Evolutionary conservation across 1,140 invertebrate species (phyloP).

Genomic region (Kradibia gibbosae): DNA sequence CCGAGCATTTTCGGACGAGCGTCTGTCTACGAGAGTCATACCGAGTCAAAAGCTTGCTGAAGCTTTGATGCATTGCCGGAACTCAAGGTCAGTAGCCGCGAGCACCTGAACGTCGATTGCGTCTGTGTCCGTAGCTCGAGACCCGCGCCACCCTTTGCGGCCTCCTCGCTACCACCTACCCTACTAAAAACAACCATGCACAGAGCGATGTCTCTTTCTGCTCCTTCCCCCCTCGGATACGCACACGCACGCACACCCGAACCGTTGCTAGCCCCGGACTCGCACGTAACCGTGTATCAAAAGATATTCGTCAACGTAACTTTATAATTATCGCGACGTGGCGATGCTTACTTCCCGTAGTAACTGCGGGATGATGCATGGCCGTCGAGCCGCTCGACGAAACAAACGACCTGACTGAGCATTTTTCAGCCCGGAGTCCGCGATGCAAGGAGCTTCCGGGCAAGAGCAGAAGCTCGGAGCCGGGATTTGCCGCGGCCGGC

Average conservation of each 20-base stretch:
- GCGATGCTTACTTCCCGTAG: neutral
- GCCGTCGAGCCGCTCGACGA: neutral
- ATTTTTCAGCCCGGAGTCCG: neutral
- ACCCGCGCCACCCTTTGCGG: too few species aligned
- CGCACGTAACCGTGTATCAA: too few species aligned
- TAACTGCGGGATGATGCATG: neutral
- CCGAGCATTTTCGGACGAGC: neutral
- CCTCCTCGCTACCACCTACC: too few species aligned
- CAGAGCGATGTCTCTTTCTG: too few species aligned
- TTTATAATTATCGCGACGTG: constrained; percentile 2
- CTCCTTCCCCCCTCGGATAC: too few species aligned
- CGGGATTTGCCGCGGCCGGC: too few species aligned
- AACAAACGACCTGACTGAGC: neutral
- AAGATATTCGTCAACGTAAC: constrained; percentile 4
- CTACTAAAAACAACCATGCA: too few species aligned
- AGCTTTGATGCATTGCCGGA: neutral
- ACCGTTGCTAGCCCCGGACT: too few species aligned
- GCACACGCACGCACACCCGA: too few species aligned
- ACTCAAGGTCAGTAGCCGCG: neutral
- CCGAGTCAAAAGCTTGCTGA: neutral
- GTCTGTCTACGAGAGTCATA: neutral
- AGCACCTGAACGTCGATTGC: neutral
- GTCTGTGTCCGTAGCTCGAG: too few species aligned
- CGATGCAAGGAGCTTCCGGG: too few species aligned
- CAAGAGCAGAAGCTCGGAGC: too few species aligned